phyloP scores from a whole-genome alignment of 2,797 vertebrate genomes.

The Peromyscus aztecus region DNA sequence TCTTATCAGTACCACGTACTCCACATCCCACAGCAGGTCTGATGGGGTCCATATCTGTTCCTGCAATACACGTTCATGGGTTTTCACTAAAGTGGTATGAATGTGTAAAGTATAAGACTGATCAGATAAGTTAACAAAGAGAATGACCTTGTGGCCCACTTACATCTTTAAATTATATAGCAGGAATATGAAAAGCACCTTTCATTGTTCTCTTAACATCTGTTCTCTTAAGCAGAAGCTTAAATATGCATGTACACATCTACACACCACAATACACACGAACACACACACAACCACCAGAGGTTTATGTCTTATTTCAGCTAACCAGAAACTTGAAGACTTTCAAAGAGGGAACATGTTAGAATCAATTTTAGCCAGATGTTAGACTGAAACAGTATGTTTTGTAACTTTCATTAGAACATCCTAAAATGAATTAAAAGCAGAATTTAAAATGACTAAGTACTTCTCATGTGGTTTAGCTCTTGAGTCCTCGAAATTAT shows the following conservation, averaged over 20 bases:
- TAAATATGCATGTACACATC: not conserved
- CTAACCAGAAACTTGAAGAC: conserved; percentile 27
- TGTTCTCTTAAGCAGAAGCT: conserved; percentile 17
- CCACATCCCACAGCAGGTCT: fast-evolving
- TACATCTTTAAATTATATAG: not conserved
- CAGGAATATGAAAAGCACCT: not conserved
- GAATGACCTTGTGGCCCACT: not conserved
- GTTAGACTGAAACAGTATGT: conserved; percentile 53
- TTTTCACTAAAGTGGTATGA: not conserved
- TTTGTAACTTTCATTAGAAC: conserved; percentile 70
- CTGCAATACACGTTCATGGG: not conserved
- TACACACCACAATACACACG: not conserved
- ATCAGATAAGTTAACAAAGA: not conserved
- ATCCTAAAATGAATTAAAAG: conserved; percentile 68
- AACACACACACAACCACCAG: not conserved
- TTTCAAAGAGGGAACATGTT: conserved; percentile 31
- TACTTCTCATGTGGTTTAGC: conserved; percentile 64
- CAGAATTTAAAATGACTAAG: conserved; percentile 38
- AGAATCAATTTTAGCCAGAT: conserved; percentile 53
- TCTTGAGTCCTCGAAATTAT: conserved; percentile 30
- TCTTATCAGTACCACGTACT: not conserved
- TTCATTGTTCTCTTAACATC: conserved; percentile 11
- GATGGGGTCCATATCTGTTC: not conserved
- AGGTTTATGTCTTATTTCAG: conserved; percentile 3
- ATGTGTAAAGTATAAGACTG: not conserved